Conservation (phyloP, 2,888 invertebrate genomes). For the Barypeithes pellucidus region DNA sequence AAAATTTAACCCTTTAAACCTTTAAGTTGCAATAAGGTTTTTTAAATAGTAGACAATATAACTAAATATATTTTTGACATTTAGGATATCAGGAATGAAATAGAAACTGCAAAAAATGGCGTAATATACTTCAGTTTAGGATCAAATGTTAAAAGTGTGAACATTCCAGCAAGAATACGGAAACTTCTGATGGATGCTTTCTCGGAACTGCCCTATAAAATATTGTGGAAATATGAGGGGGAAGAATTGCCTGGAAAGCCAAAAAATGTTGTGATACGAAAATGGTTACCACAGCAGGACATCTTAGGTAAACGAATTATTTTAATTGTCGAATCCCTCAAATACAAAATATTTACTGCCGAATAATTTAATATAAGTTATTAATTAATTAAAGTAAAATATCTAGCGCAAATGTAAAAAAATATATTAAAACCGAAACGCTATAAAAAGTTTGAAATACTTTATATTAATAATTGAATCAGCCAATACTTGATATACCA, state of each 20-base stretch:
- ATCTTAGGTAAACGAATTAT: conserved; percentile 69
- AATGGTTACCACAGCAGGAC: conserved; percentile 72
- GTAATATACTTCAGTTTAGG: conserved; percentile 70
- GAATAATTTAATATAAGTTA: no score
- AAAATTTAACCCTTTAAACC: no score
- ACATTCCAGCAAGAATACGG: conserved; percentile 64
- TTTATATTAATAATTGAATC: no score
- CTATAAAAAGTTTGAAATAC: no score
- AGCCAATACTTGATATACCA: no score
- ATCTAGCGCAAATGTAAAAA: no score
- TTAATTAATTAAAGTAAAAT: no score
- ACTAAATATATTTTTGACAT: not conserved
- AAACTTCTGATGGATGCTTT: conserved; percentile 66
- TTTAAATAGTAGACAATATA: no score
- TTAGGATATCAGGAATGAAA: conserved; percentile 65
- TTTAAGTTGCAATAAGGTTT: no score
- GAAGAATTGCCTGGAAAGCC: conserved; percentile 65
- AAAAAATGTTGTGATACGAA: conserved; percentile 67
- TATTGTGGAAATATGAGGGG: conserved; percentile 71
- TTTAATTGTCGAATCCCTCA: no score
- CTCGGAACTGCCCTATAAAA: conserved; percentile 67
- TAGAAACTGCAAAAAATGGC: conserved; percentile 66
- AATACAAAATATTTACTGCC: no score
- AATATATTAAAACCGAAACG: no score
- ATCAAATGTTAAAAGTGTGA: conserved; percentile 66